phyloP scores from a whole-genome alignment of 1,140 invertebrate genomes.

The Gonatopus flavifemur region DNA sequence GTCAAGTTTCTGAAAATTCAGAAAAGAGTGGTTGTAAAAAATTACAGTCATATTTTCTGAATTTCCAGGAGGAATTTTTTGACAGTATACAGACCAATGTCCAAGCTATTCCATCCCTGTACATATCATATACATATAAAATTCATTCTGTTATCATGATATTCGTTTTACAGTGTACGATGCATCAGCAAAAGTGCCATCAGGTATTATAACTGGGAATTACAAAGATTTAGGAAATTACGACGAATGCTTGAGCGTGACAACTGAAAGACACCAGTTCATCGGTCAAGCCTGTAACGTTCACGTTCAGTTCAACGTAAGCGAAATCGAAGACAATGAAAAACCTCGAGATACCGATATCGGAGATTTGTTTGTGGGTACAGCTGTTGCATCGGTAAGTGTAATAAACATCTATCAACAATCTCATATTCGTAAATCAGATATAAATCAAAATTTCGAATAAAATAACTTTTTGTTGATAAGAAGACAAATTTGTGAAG shows the following conservation, averaged over 20 bases:
- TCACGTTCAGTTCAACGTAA: slow-evolving; percentile 37
- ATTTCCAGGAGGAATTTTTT: no score
- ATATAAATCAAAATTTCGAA: no score
- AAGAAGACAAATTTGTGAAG: no score
- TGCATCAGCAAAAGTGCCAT: slow-evolving; percentile 52
- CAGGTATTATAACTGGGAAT: slow-evolving; percentile 55
- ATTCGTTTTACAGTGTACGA: slow-evolving; percentile 61
- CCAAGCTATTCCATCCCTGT: no score
- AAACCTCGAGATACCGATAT: slow-evolving; percentile 20
- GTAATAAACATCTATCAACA: slow-evolving; percentile 7
- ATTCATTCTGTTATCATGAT: no score
- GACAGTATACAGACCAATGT: no score
- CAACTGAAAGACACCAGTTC: slow-evolving; percentile 30
- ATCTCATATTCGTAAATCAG: no score
- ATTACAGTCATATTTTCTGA: no score
- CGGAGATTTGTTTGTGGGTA: slow-evolving; percentile 32
- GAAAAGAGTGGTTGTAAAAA: no score
- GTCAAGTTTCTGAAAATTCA: no score
- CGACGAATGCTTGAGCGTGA: slow-evolving; percentile 52
- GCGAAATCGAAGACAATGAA: slow-evolving; percentile 23
- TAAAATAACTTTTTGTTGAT: no score
- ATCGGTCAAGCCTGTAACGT: slow-evolving; percentile 41
- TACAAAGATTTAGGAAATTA: slow-evolving; percentile 57
- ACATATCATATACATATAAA: no score
- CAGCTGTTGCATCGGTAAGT: slow-evolving; percentile 42